A percentile compares a stretch with the other conserved stretches of the same genome.
Conservation (phyloP, 1,140 invertebrate genomes). For the Drosophila ananassae region DNA sequence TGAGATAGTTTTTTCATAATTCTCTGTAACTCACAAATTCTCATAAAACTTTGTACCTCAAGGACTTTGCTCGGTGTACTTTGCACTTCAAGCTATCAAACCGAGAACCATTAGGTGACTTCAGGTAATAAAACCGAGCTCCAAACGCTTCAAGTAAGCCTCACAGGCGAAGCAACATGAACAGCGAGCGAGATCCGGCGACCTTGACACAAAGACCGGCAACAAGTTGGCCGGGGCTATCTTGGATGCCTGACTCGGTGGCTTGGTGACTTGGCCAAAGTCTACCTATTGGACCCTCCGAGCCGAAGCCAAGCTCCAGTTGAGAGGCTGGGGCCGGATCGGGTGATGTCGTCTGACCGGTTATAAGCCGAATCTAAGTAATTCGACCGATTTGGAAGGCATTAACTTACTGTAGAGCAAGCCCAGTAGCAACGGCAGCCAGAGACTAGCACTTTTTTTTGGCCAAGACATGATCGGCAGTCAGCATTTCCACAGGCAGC, state of each 20-base stretch:
- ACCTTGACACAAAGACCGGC: constrained; percentile 82
- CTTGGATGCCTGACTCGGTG: constrained; percentile 32
- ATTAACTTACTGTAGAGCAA: constrained; percentile 70
- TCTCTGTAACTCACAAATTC: not conserved
- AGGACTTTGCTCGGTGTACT: not conserved
- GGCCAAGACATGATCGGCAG: constrained; percentile 71
- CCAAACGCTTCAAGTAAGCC: not conserved
- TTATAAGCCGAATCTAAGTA: constrained; percentile 20
- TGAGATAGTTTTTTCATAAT: not conserved
- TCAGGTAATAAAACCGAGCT: not conserved
- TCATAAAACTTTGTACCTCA: not conserved
- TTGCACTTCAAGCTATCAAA: constrained; percentile 1
- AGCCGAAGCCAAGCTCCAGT: constrained; percentile 12
- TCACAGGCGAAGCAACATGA: constrained; percentile 27
- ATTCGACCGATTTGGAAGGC: constrained; percentile 9
- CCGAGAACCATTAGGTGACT: constrained; percentile 20
- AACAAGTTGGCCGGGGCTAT: constrained; percentile 43
- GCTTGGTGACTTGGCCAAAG: constrained; percentile 15
- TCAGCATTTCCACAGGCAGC: constrained; percentile 53
- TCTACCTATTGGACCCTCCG: constrained; percentile 20
- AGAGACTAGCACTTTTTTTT: constrained; percentile 67
- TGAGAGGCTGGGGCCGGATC: constrained; percentile 7
- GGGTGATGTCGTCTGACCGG: constrained; percentile 49
- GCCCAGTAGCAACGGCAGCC: constrained; percentile 53
- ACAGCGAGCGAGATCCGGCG: constrained; percentile 32